Conservation (phyloP, 1,140 invertebrate species). For the Apis dorsata region DNA sequence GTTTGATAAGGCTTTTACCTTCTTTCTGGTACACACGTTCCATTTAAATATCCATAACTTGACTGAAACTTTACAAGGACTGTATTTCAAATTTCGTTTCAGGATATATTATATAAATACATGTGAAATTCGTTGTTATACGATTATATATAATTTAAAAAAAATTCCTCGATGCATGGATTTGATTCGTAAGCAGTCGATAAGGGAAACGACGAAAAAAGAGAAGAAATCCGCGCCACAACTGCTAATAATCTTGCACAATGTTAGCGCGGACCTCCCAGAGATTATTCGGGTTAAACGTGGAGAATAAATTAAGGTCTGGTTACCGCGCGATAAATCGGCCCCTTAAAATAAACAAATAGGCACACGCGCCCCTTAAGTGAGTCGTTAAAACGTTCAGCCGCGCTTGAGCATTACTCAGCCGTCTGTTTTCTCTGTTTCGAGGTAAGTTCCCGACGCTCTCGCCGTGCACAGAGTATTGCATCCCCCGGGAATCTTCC, state of each 20-base stretch:
- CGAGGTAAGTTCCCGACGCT: conserved; percentile 42
- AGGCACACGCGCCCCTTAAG: conserved; percentile 25
- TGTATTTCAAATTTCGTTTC: neutral
- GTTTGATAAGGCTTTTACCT: neutral
- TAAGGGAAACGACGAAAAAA: neutral
- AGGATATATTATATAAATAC: neutral
- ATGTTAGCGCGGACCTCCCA: neutral
- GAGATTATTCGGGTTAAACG: neutral
- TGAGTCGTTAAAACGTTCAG: conserved; percentile 45
- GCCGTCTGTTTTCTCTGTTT: conserved; percentile 57
- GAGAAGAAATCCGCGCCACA: neutral
- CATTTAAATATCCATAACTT: neutral
- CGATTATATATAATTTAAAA: neutral
- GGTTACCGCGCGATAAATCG: conserved; percentile 30
- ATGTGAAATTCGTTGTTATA: neutral
- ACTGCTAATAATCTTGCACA: neutral
- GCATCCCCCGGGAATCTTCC: conserved; percentile 9
- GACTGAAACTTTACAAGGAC: neutral
- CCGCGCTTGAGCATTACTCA: conserved; percentile 28
- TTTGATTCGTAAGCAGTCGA: neutral
- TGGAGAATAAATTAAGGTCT: conserved; percentile 22
- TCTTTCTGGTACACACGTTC: neutral
- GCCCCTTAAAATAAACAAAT: conserved; percentile 45
- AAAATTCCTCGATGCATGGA: neutral
- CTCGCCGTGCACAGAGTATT: neutral